Evolutionary conservation across 2,888 invertebrate genomes (phyloP).

Genomic region (Caradrina kadenii): DNA sequence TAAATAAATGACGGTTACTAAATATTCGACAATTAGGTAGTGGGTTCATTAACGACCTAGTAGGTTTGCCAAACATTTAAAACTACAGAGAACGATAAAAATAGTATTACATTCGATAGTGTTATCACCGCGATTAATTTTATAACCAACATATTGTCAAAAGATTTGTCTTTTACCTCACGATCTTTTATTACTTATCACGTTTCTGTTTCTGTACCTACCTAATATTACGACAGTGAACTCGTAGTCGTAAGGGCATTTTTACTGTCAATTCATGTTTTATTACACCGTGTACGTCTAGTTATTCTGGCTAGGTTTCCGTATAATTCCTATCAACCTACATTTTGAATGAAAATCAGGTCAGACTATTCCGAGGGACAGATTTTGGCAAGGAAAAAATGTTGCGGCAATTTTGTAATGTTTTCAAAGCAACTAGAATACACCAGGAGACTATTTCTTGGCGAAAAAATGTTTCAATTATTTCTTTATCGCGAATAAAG

Average conservation of each 20-base stretch:
- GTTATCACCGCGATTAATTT: constrained; percentile 42
- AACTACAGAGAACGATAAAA: constrained; percentile 50
- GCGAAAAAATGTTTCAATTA: constrained; percentile 18
- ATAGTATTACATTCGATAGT: constrained; percentile 42
- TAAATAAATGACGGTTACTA: neutral
- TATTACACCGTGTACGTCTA: neutral
- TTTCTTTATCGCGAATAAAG: constrained; percentile 49
- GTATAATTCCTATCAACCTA: constrained; percentile 49
- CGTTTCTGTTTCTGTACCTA: neutral
- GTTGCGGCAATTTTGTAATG: constrained; percentile 11
- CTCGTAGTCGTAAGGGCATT: neutral
- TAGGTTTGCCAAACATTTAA: constrained; percentile 21
- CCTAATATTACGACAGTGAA: neutral
- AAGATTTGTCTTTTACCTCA: constrained; percentile 37
- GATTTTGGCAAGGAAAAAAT: constrained; percentile 50
- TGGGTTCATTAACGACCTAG: constrained; percentile 23
- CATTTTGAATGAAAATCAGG: constrained; percentile 70
- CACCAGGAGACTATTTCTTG: constrained; percentile 8
- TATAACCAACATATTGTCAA: constrained; percentile 21
- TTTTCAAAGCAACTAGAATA: constrained; percentile 10
- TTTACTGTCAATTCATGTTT: neutral
- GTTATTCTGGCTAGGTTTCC: constrained; percentile 23
- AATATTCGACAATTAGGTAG: constrained; percentile 25
- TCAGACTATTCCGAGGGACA: constrained; percentile 64
- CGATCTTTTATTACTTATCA: neutral